Conservation (phyloP, 92 coral and sea anemone species). For the Actinostola sp. region DNA sequence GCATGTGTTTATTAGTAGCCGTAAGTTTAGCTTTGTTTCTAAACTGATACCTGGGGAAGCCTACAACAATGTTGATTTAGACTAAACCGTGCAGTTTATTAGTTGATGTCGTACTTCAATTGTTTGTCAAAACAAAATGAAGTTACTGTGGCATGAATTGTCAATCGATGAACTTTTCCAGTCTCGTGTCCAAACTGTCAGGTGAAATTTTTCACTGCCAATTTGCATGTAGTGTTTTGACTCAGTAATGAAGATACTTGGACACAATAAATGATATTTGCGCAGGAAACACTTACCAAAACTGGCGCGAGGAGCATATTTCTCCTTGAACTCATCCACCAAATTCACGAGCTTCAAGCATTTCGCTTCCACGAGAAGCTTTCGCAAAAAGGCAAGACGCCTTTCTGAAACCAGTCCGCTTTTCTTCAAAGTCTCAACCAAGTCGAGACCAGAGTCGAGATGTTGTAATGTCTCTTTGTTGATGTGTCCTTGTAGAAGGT, state of each 20-base stretch:
- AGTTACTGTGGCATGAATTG: no score
- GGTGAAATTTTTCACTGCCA: no score
- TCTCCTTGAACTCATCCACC: conserved; percentile 79
- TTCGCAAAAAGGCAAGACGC: conserved; percentile 84
- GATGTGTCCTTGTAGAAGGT: conserved; percentile 87
- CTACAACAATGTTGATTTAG: no score
- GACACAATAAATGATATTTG: conserved; percentile 12
- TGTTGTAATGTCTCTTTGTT: conserved; percentile 79
- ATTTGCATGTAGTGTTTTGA: not conserved
- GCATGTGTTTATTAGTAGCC: no score
- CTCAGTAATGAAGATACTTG: no score
- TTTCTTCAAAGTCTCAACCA: conserved; percentile 62
- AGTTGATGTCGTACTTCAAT: no score
- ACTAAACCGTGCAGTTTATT: no score
- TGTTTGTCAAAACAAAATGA: no score
- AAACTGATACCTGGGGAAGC: no score
- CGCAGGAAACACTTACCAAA: conserved; percentile 54
- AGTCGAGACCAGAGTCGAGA: conserved; percentile 79
- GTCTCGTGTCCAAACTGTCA: no score
- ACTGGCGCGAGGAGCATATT: conserved; percentile 42
- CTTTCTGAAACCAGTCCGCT: conserved; percentile 87
- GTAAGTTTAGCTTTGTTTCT: no score
- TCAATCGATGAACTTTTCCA: no score
- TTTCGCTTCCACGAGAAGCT: conserved; percentile 83
- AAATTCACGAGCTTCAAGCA: conserved; percentile 71